These are phyloP conservation scores for Acanthaster planci DNA, from an alignment of 35 echinoderm and acorn worm species.

Conservation along the genomic window DNA sequence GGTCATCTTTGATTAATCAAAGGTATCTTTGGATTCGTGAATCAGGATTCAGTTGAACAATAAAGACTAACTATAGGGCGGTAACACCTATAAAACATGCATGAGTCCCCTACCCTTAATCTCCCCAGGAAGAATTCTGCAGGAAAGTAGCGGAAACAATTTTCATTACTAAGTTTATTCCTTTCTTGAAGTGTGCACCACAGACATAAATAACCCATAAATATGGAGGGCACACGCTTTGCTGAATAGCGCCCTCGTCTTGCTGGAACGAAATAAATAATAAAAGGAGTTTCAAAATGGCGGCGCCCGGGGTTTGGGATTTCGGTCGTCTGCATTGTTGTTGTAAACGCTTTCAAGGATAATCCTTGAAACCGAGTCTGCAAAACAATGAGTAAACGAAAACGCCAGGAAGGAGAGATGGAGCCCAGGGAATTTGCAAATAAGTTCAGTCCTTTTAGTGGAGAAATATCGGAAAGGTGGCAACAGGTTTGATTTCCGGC, in stretches of 20 bases:
- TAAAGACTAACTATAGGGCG: no score
- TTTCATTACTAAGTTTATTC: no score
- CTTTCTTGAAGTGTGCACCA: no score
- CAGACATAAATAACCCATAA: no score
- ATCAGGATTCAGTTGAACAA: no score
- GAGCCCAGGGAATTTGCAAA: constrained; percentile 29
- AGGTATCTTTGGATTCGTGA: no score
- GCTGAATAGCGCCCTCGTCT: neutral
- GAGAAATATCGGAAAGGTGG: neutral
- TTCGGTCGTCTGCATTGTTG: neutral
- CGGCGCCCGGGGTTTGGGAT: neutral
- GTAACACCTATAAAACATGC: no score
- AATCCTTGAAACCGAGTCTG: neutral
- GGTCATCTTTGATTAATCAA: no score
- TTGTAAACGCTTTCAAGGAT: neutral
- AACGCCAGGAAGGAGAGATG: constrained; percentile 4
- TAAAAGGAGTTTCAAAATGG: neutral
- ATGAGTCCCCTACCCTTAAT: no score
- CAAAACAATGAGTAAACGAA: constrained; percentile 32
- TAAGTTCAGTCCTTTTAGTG: constrained; percentile 18
- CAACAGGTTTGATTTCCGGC: constrained; percentile 7
- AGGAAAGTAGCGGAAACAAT: no score
- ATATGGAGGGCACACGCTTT: no score
- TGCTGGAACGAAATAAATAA: neutral
- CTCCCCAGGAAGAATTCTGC: no score